These are phyloP conservation scores for Turritopsis dohrnii DNA, from an alignment of 30 jellyfish, hydroid and myxozoan species.

Conservation along the genomic window DNA sequence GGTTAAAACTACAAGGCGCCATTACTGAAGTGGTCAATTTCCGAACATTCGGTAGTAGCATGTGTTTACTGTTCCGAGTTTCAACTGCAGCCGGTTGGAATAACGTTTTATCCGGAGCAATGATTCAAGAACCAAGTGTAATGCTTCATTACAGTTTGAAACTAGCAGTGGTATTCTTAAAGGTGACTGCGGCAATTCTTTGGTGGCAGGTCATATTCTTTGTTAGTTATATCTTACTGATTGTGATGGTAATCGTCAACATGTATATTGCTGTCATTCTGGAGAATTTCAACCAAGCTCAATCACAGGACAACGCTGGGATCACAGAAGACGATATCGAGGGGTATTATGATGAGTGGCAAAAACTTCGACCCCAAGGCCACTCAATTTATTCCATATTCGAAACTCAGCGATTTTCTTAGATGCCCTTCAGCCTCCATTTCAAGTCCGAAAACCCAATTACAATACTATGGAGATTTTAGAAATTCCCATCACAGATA, in stretches of 20 bases:
- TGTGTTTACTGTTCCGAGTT: constrained; percentile 85
- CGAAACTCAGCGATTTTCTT: constrained; percentile 65
- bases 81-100: constrained; percentile 99
- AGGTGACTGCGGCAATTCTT: constrained; percentile 68
- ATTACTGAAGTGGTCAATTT: constrained; percentile 69
- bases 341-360: constrained; percentile 88
- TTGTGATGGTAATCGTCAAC: constrained; percentile 75
- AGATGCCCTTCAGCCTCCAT: constrained; percentile 78
- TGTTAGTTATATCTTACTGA: constrained; percentile 61
- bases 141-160: neutral
- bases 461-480: constrained; percentile 79
- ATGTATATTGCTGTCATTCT: constrained; percentile 89
- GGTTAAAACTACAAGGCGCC: constrained; percentile 71
- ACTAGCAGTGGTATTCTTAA: constrained; percentile 20
- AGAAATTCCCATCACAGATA: constrained; percentile 72
- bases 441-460: constrained; percentile 86
- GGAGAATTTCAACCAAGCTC: constrained; percentile 90
- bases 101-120: constrained; percentile 80
- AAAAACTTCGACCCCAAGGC: constrained; percentile 94
- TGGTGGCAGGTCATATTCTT: constrained; percentile 67
- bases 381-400: constrained; percentile 79
- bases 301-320: constrained; percentile 94
- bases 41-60: constrained; percentile 89
- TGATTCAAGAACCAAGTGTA: constrained; percentile 84
- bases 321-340: constrained; percentile 94